A percentile compares a stretch with the other conserved stretches of the same genome.
These are phyloP conservation scores for Xenus cinereus DNA, from an alignment of 2,113 vertebrate species.

Conservation along the genomic window DNA sequence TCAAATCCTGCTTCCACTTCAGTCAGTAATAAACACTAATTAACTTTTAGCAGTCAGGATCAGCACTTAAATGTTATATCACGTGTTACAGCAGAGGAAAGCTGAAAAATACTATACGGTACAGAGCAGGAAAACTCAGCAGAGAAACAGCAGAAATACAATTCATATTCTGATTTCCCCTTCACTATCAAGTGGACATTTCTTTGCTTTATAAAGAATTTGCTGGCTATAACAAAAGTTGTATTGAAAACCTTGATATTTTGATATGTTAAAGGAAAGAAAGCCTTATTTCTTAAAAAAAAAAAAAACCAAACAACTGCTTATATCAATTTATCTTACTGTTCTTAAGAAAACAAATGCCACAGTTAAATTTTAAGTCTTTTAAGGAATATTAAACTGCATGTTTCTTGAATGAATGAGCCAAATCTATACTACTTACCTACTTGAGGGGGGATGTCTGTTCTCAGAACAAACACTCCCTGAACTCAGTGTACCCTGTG, in stretches of 20 bases:
- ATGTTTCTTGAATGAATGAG: not conserved
- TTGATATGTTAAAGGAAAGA: not conserved
- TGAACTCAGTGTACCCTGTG: not conserved
- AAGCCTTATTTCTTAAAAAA: not conserved
- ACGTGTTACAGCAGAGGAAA: not conserved
- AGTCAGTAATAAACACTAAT: not conserved
- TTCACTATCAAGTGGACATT: not conserved
- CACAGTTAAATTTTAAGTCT: not conserved
- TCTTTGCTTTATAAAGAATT: not conserved
- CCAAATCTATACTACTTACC: conserved; percentile 25
- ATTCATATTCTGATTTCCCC: not conserved
- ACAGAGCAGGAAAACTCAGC: not conserved
- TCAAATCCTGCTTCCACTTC: not conserved
- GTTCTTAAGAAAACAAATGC: not conserved
- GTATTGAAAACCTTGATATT: not conserved
- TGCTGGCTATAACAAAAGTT: not conserved
- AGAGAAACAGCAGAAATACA: not conserved
- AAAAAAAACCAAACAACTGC: not conserved
- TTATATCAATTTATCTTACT: not conserved
- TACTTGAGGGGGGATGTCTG: not conserved
- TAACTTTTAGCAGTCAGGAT: not conserved
- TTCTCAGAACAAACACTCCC: conserved; percentile 2
- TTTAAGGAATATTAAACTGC: not conserved
- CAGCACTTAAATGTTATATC: not conserved
- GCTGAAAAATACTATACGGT: not conserved